These are phyloP conservation scores for Creontiades dilutus DNA, from an alignment of 2,888 invertebrate species.

Conservation along the genomic window DNA sequence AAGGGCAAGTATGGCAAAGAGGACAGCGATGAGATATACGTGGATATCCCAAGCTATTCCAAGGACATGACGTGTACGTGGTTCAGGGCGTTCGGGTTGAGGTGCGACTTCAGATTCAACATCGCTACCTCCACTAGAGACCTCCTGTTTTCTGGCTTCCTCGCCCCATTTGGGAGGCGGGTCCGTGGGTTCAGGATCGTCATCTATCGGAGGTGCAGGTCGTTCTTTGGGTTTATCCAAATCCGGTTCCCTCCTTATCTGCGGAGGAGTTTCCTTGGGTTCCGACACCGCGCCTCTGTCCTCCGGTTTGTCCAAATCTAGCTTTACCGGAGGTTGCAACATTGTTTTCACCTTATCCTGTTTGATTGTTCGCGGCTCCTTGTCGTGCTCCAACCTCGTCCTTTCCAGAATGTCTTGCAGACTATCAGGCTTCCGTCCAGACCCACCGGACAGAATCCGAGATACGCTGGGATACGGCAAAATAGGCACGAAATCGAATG, in stretches of 20 bases:
- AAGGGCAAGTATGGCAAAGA: slow-evolving; percentile 90
- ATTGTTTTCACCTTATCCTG: slow-evolving; percentile 76
- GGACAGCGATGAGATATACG: slow-evolving; percentile 90
- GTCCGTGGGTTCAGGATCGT: slow-evolving; percentile 64
- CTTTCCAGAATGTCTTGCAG: slow-evolving; percentile 87
- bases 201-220: slow-evolving; percentile 62
- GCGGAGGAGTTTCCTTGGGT: background rate
- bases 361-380: slow-evolving; percentile 80
- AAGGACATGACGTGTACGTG: slow-evolving; percentile 80
- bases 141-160: slow-evolving; percentile 74
- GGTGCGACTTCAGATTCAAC: slow-evolving; percentile 76
- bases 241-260: slow-evolving; percentile 14
- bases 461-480: slow-evolving; percentile 90
- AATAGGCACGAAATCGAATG: slow-evolving; percentile 83
- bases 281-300: background rate
- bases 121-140: slow-evolving; percentile 70
- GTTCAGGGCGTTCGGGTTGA: slow-evolving; percentile 76
- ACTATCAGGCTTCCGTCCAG: slow-evolving; percentile 87
- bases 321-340: slow-evolving; percentile 73
- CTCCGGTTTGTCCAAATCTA: slow-evolving; percentile 16
- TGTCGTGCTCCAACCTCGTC: slow-evolving; percentile 78
- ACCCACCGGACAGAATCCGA: slow-evolving; percentile 90
- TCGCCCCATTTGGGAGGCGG: slow-evolving; percentile 71
- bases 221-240: slow-evolving; percentile 75
- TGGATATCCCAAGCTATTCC: slow-evolving; percentile 95